Percentiles rank a stretch among this genome's conserved stretches.
Conservation (phyloP, 2,113 vertebrate genomes). For the Brachyhypopomus gauderio region DNA sequence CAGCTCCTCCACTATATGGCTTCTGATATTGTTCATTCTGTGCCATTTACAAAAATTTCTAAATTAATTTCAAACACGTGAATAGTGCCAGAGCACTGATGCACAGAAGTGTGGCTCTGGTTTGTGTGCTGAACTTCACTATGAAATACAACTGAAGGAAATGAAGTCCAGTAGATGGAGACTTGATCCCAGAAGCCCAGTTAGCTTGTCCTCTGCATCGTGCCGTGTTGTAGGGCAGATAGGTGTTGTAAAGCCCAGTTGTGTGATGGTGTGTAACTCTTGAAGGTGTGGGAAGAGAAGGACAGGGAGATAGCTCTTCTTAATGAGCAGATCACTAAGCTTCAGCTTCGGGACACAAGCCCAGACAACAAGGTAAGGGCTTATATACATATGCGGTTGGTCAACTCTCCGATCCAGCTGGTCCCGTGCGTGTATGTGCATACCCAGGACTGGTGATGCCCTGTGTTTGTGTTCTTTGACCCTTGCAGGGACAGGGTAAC, state of each 20-base stretch:
- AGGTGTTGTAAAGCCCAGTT: constrained; percentile 68
- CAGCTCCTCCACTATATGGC: no score
- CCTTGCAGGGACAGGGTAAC: constrained; percentile 17
- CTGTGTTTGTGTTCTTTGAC: constrained; percentile 55
- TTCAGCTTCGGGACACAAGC: constrained; percentile 81
- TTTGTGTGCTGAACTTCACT: no score
- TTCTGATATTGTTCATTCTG: no score
- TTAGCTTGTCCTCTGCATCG: no score
- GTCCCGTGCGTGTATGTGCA: constrained; percentile 62
- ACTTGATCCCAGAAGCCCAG: no score
- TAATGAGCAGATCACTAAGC: constrained; percentile 85
- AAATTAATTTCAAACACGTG: no score
- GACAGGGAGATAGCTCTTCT: constrained; percentile 86
- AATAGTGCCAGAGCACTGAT: no score
- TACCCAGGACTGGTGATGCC: constrained; percentile 52
- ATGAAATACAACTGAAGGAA: no score
- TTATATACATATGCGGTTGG: constrained; percentile 60
- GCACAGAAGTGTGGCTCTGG: no score
- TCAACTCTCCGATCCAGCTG: neutral
- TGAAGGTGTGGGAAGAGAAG: constrained; percentile 86
- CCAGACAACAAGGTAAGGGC: constrained; percentile 86
- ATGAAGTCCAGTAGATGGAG: no score
- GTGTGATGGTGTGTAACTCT: constrained; percentile 80
- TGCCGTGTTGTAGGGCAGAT: neutral
- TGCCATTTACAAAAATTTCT: no score